A percentile compares a stretch with the other conserved stretches of the same genome.
Conservation (phyloP, 1,140 invertebrate genomes). For the Scaptodrosophila lebanonensis region DNA sequence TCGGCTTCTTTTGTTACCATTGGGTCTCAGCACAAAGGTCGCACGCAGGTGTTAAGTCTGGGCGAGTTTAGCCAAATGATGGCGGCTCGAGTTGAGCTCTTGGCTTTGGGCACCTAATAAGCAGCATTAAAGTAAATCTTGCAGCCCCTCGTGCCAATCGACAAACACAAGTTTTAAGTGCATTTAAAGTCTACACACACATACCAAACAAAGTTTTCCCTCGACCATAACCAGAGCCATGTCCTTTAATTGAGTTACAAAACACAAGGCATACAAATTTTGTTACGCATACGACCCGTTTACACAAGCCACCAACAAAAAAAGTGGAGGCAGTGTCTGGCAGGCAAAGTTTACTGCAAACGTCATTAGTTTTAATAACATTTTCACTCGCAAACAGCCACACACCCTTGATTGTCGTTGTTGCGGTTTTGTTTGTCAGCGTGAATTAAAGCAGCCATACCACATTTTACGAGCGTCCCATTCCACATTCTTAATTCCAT, state of each 20-base stretch:
- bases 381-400: constrained; percentile 29
- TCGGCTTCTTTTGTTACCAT: too few relatives aligned
- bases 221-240: constrained; percentile 2
- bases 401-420: not conserved
- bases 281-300: constrained; percentile 59
- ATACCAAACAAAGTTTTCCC: constrained; percentile 22
- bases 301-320: constrained; percentile 39
- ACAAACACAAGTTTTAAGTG: constrained; percentile 47
- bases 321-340: not conserved
- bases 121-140: not conserved
- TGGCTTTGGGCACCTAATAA: constrained; percentile 25
- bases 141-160: not conserved
- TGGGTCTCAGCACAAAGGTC: not conserved
- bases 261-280: constrained; percentile 48
- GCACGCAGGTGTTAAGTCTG: constrained; percentile 45
- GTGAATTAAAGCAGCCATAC: constrained; percentile 42
- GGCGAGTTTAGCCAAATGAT: not conserved
- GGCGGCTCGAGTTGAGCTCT: constrained; percentile 19
- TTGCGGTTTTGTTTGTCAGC: constrained; percentile 16
- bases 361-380: constrained; percentile 70
- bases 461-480: constrained; percentile 33
- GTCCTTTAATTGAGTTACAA: constrained; percentile 62
- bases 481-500: constrained; percentile 3
- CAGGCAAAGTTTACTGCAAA: constrained; percentile 46
- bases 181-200: constrained; percentile 61